Evolutionary conservation across 2,113 vertebrate species (phyloP).

Genomic region (Mus spicilegus): DNA sequence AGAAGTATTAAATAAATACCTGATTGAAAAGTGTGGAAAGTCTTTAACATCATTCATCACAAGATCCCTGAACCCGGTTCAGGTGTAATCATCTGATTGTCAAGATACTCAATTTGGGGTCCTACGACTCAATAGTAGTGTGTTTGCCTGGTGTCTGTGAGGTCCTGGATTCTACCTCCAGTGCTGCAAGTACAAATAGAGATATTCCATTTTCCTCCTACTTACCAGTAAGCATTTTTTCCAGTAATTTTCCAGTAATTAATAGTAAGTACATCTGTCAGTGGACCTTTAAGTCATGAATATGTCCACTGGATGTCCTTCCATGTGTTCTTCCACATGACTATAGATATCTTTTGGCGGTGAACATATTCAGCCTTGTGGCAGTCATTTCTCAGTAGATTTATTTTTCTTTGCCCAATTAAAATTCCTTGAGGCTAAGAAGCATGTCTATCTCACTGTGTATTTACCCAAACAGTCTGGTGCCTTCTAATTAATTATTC

Average conservation of each 20-base stretch:
- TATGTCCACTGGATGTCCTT: neutral
- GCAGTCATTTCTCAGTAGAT: neutral
- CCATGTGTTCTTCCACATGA: neutral
- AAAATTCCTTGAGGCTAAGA: conserved; percentile 1
- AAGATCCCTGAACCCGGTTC: neutral
- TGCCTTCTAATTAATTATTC: neutral
- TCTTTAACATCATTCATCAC: conserved; percentile 37
- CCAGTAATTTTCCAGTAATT: neutral
- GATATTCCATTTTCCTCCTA: neutral
- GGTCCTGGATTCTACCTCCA: neutral
- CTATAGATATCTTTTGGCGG: neutral
- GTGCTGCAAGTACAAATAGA: neutral
- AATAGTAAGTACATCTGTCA: neutral
- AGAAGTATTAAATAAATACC: neutral
- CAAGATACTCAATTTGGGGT: neutral
- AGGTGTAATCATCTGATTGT: neutral
- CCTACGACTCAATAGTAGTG: neutral
- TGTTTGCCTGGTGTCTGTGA: neutral
- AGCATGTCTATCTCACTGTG: neutral
- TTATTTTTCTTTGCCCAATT: conserved; percentile 36
- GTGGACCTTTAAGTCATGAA: neutral
- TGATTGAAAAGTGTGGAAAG: neutral
- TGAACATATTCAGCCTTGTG: neutral
- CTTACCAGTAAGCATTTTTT: neutral
- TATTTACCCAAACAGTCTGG: neutral